Conservation (phyloP, 1,140 invertebrate species). For the Neotoxoptera formosana region DNA sequence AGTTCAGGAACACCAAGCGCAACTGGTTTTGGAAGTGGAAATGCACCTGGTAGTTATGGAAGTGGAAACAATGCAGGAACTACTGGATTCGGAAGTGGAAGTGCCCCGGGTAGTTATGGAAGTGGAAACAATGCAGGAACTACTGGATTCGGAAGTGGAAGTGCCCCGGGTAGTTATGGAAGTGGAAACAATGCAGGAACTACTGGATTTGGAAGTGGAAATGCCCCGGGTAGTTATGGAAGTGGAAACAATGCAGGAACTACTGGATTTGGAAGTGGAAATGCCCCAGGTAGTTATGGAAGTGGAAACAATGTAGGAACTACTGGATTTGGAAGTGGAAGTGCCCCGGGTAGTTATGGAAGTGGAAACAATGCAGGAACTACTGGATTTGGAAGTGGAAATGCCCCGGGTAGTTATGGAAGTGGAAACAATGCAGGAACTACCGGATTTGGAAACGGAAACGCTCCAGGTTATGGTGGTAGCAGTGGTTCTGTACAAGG, state of each 20-base stretch:
- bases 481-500: neutral
- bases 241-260: constrained; percentile 20
- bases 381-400: constrained; percentile 37
- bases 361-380: neutral
- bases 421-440: constrained; percentile 6
- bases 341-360: neutral
- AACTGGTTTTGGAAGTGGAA: constrained; percentile 49
- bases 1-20: constrained; percentile 9
- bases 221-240: constrained; percentile 43
- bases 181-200: constrained; percentile 22
- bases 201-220: constrained; percentile 42
- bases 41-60: constrained; percentile 48
- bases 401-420: neutral
- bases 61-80: constrained; percentile 19
- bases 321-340: constrained; percentile 37
- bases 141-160: constrained; percentile 40
- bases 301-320: neutral
- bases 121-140: constrained; percentile 14
- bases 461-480: constrained; percentile 8
- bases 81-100: constrained; percentile 40
- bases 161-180: constrained; percentile 43
- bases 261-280: constrained; percentile 34
- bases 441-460: constrained; percentile 21
- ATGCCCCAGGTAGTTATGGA: neutral
- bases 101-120: constrained; percentile 43